Evolutionary conservation across 2,113 vertebrate genomes (phyloP).

Genomic region (Damaliscus lunatus): DNA sequence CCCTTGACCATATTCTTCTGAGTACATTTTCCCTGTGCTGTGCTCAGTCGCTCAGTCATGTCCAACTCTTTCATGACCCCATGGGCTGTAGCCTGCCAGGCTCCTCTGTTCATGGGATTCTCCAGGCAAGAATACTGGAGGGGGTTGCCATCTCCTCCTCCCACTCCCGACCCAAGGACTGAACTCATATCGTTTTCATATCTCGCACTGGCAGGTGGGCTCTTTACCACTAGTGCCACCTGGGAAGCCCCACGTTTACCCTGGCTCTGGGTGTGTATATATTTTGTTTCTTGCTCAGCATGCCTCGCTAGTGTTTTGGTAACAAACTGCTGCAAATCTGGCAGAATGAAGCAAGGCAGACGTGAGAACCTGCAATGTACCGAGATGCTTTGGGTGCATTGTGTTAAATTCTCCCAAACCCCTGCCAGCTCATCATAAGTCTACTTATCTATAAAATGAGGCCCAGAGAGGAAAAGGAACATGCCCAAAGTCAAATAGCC

Average conservation of each 20-base stretch:
- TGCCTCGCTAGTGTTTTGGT: not conserved
- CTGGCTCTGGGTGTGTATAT: not conserved
- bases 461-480: not conserved
- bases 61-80: not conserved
- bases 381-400: not conserved
- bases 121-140: not conserved
- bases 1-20: not conserved
- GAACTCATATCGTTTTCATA: not conserved
- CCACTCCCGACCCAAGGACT: not conserved
- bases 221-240: not conserved
- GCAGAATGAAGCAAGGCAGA: not conserved
- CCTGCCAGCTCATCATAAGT: too few species aligned
- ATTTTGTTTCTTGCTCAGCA: not conserved
- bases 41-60: not conserved
- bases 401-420: not conserved
- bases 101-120: not conserved
- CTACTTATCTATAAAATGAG: not conserved
- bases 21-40: not conserved
- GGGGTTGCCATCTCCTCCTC: not conserved
- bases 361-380: not conserved
- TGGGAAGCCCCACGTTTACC: not conserved
- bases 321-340: not conserved
- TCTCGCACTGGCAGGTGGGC: not conserved
- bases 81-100: not conserved
- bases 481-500: not conserved